Base-by-base conservation (phyloP, 2,888 invertebrate species). In the Apeira syringaria region DNA sequence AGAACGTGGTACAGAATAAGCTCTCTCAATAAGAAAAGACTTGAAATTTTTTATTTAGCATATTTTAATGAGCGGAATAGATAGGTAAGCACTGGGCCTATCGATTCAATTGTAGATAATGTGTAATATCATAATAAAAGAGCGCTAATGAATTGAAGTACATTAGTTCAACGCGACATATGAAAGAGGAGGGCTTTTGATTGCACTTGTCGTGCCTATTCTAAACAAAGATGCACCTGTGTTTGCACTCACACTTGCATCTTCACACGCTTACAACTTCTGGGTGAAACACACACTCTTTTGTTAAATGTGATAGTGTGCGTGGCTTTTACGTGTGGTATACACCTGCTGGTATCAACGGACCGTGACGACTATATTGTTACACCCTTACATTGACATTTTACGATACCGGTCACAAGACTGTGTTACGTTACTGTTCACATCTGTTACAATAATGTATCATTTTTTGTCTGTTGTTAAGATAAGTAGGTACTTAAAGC, bases 321-420 rank as follows among this genome's bases (percentile, higher is more conserved):
- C 59, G 66, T 52, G 12, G 3, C n/a, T n/a, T n/a, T n/a, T n/a
- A n/a, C 4, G 15, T 4, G 26, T 15, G 29, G 33, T 39, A 31
- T 35, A 5, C 33, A 73, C 74, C 74, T 76, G 77, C 64, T 62
- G 52, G 48, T 73, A 59, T 65, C 83, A 75, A 67, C 81, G 64
- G 76, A 81, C 74, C 83, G 60, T 79, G 64, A 68, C 78, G 65
- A 51, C 59, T 58, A 66, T 66, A 80, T 77, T 80, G 76, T 82
- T 65, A 61, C 62, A 59, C 61, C 68, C 74, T 13, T 12, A 22
- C 10, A 37, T 30, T 29, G 37, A 9, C 15, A 30, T 24, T 36
- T 15, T 35, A 27, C 28, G 37, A 41, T n/a, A 15, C 5, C 34
- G 35, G 27, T 35, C 35, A 27, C 26, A 8, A 7, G 26, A 25